Percentiles rank a stretch among this genome's conserved stretches.
phyloP scores from a whole-genome alignment of 2,888 invertebrate genomes.

The Leptopilina drosophilae region DNA sequence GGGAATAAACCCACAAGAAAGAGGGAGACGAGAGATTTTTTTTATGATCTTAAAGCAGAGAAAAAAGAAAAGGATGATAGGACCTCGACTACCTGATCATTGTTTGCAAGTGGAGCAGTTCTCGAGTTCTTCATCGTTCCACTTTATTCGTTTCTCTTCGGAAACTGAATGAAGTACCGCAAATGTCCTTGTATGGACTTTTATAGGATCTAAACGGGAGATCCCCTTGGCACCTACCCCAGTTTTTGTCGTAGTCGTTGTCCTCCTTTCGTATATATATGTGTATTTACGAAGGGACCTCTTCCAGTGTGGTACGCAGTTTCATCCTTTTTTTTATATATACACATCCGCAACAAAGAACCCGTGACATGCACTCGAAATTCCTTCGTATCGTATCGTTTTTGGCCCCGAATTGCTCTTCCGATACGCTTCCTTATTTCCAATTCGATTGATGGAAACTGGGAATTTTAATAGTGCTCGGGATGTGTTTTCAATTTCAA shows the following conservation, averaged over 20 bases:
- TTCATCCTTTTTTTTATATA: background rate
- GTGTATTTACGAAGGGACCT: background rate
- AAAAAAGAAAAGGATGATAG: conserved; percentile 26
- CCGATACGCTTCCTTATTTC: conserved; percentile 30
- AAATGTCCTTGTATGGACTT: conserved; percentile 53
- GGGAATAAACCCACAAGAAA: background rate
- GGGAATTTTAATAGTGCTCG: conserved; percentile 18
- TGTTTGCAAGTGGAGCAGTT: conserved; percentile 68
- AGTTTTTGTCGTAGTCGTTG: conserved; percentile 15
- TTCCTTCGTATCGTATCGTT: conserved; percentile 17
- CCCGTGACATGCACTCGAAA: conserved; percentile 36
- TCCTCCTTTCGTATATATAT: background rate
- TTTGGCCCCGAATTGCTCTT: conserved; percentile 14
- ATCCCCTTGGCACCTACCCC: conserved; percentile 18
- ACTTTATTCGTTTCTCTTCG: conserved; percentile 64
- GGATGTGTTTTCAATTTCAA: conserved; percentile 7
- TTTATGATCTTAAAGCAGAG: background rate
- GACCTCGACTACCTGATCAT: conserved; percentile 64
- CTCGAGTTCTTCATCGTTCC: conserved; percentile 63
- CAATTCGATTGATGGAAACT: conserved; percentile 17
- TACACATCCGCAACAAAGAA: conserved; percentile 10
- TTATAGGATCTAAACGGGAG: conserved; percentile 21
- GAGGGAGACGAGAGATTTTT: background rate
- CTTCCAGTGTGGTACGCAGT: background rate
- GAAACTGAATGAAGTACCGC: conserved; percentile 63